Conservation (phyloP, 1,140 invertebrate species). For the Vanessa atalanta region DNA sequence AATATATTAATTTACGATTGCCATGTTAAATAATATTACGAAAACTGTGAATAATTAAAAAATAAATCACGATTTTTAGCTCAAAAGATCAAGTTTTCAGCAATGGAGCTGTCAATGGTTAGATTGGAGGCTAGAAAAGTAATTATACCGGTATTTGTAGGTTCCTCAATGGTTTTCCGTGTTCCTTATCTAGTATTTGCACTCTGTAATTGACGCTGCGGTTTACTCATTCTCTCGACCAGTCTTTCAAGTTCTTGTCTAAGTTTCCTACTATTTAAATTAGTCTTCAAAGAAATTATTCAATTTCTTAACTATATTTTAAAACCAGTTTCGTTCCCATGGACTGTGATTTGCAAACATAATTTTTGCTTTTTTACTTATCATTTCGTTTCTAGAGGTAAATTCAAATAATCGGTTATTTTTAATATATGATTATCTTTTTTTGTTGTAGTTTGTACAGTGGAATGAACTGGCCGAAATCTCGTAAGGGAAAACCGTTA, state of each 20-base stretch:
- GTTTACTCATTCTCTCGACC: neutral
- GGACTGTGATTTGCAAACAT: neutral
- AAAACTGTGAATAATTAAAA: neutral
- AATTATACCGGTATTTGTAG: neutral
- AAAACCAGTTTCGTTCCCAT: neutral
- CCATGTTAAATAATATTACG: no score
- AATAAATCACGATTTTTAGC: neutral
- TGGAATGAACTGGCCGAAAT: no score
- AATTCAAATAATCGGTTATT: no score
- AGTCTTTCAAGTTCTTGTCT: neutral
- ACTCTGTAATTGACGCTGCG: conserved; percentile 5
- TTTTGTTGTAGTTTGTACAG: no score
- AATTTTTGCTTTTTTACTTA: no score
- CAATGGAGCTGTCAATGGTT: neutral
- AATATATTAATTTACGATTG: no score
- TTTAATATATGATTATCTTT: no score
- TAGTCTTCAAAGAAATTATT: conserved; percentile 1
- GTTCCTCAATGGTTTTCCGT: neutral
- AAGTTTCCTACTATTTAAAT: conserved; percentile 7
- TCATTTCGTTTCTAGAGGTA: no score
- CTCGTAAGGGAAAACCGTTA: no score
- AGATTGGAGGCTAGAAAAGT: neutral
- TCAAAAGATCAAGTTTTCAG: neutral
- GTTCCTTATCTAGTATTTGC: conserved; percentile 4
- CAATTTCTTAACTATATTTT: neutral